Conservation (phyloP, 2,888 invertebrate genomes). For the Epistrophe eligans region DNA sequence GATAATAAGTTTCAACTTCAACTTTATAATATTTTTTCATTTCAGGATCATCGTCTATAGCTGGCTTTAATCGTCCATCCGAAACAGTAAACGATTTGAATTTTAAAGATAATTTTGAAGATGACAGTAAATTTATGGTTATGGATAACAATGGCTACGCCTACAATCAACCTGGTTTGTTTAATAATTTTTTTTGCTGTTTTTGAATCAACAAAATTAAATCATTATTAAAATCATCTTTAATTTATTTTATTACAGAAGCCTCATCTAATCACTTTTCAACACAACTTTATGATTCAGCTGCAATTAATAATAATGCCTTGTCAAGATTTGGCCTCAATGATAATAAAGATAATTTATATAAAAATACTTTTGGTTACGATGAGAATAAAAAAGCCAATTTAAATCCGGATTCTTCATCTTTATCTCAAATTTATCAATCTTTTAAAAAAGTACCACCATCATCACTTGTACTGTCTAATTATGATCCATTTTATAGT, state of each 20-base stretch:
- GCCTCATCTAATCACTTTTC: slow-evolving; percentile 80
- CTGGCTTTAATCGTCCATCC: slow-evolving; percentile 82
- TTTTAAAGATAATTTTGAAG: slow-evolving; percentile 87
- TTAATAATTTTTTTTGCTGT: slow-evolving; percentile 50
- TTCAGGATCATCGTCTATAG: slow-evolving; percentile 82
- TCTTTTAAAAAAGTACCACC: slow-evolving; percentile 94
- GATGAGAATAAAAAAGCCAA: slow-evolving; percentile 81
- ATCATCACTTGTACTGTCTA: slow-evolving; percentile 91
- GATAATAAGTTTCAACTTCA: too few species aligned
- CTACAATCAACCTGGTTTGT: slow-evolving; percentile 80
- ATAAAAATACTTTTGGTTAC: slow-evolving; percentile 84
- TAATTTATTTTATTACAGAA: slow-evolving; percentile 81
- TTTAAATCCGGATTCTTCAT: slow-evolving; percentile 78
- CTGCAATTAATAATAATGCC: slow-evolving; percentile 78
- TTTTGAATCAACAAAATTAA: background rate
- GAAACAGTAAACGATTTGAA: slow-evolving; percentile 88
- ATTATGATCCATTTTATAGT: slow-evolving; percentile 96
- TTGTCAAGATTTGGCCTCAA: slow-evolving; percentile 85
- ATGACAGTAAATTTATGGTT: slow-evolving; percentile 79
- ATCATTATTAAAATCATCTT: background rate
- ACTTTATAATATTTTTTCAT: background rate
- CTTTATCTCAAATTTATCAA: slow-evolving; percentile 84
- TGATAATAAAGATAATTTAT: slow-evolving; percentile 87
- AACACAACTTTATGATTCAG: slow-evolving; percentile 79
- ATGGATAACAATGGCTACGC: slow-evolving; percentile 78